Percentiles rank a stretch among this genome's conserved stretches.
These are phyloP conservation scores for Gasterosteus aculeatus DNA, from an alignment of 2,113 vertebrate genomes.

Conservation along the genomic window DNA sequence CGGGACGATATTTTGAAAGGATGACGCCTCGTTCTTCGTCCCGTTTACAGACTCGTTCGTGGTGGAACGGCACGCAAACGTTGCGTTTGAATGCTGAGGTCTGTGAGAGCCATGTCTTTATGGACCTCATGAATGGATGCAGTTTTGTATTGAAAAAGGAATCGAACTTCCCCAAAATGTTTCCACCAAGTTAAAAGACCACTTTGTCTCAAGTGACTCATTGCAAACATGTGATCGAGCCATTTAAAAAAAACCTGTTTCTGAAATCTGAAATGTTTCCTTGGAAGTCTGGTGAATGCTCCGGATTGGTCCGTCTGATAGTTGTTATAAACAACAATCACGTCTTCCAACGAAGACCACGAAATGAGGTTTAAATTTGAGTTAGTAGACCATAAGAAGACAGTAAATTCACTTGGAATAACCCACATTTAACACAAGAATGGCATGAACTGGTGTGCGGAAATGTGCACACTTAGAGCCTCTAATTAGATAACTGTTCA, in stretches of 20 bases:
- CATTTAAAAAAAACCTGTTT: too few species aligned
- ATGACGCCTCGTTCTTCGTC: background rate
- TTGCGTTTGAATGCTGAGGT: too few species aligned
- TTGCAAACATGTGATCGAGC: background rate
- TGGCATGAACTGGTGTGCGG: background rate
- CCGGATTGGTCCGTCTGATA: too few species aligned
- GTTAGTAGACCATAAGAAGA: background rate
- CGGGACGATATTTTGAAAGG: background rate
- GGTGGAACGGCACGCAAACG: background rate
- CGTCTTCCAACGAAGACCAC: background rate
- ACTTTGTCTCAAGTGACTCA: background rate
- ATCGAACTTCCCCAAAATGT: background rate
- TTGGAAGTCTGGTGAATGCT: too few species aligned
- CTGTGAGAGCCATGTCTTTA: background rate
- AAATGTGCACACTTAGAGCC: background rate
- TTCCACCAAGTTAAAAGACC: background rate
- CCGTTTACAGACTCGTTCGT: background rate
- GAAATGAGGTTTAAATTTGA: background rate
- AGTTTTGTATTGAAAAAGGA: background rate
- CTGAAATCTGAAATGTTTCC: too few species aligned
- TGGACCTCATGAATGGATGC: background rate
- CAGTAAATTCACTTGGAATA: background rate
- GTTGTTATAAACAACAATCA: background rate
- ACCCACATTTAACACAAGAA: background rate
- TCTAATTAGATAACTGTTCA: slow-evolving; percentile 19